Conservation (phyloP, 2,888 invertebrate genomes). For the Caenorhabditis sp. region DNA sequence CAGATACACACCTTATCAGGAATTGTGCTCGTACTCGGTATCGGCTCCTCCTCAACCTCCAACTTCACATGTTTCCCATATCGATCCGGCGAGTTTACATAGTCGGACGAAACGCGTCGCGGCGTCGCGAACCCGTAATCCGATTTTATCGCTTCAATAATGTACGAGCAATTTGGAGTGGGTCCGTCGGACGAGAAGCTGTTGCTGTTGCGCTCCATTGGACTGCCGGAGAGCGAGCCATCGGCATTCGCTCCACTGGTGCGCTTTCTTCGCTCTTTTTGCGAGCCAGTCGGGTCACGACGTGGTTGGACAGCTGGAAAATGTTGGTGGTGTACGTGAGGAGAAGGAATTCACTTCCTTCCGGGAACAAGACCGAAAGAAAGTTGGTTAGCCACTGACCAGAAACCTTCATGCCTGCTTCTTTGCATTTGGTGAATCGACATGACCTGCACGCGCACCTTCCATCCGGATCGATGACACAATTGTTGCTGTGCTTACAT, state of each 20-base stretch:
- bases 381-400: constrained; percentile 37
- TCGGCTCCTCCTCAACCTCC: constrained; percentile 55
- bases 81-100: constrained; percentile 38
- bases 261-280: constrained; percentile 72
- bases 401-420: constrained; percentile 77
- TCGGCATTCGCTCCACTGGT: neutral
- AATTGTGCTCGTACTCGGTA: constrained; percentile 51
- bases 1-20: constrained; percentile 30
- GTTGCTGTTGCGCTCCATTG: constrained; percentile 39
- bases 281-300: constrained; percentile 81
- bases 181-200: constrained; percentile 48
- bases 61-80: constrained; percentile 48
- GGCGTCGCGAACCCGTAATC: constrained; percentile 52
- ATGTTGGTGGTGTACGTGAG: neutral
- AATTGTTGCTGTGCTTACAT: constrained; percentile 76
- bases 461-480: constrained; percentile 73
- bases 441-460: constrained; percentile 80
- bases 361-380: no score
- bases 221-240: constrained; percentile 18
- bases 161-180: constrained; percentile 28
- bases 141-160: constrained; percentile 54
- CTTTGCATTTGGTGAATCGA: constrained; percentile 76
- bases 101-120: constrained; percentile 27
- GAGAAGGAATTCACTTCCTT: neutral
- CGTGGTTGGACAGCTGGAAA: constrained; percentile 78